Base-by-base conservation (phyloP, 2,888 invertebrate species). In the Pristionchus entomophagus region DNA sequence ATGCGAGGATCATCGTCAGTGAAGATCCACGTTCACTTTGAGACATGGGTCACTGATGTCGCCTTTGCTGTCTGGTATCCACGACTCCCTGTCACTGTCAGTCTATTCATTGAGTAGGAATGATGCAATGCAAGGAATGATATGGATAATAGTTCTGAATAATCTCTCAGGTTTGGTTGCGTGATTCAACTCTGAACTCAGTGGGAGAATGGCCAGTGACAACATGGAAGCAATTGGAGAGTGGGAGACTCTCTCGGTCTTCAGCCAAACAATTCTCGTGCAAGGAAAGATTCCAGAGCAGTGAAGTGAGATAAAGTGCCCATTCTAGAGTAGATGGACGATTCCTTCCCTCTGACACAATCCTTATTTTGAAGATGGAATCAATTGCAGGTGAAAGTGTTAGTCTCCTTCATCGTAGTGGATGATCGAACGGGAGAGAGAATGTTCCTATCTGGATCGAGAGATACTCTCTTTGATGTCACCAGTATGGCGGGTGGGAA, bases 21-120 rank as follows among this genome's bases (percentile, higher is more conserved):
- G 49, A 85, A 88, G 65, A 87, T 92, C 14, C 90, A 92, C 86
- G 90, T 92, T 17, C 91, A 91, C 56, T 91, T 87, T 86, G 87
- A 89, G 32, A 62, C 86, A 32, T 88, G 89, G 88, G 90, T 89
- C 17, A 89, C 91, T 38, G 88, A 87, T 32, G 88, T 89, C 83
- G 84, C 88, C 26, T 92, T 92, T 87, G 89, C 88, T n/a, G 91
- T 92, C 19, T 92, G 92, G 92, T 92, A 88, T 86, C 92, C 92
- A n/a, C 88, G 88, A 78, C 87, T 92, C 12, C 92, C 92, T 3
- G 85, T 92, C 35, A 91, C 86, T 49, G 89, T 89, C n/a, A n/a
- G n/a, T n/a, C n/a, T n/a, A n/a, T n/a, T n/a, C n/a, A n/a, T n/a
- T n/a, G 38, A 19, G 32, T 29, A 56, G 56, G 56, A 22, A 10